Conservation (phyloP, 2,888 invertebrate genomes). For the Lasioglossum villosulum region DNA sequence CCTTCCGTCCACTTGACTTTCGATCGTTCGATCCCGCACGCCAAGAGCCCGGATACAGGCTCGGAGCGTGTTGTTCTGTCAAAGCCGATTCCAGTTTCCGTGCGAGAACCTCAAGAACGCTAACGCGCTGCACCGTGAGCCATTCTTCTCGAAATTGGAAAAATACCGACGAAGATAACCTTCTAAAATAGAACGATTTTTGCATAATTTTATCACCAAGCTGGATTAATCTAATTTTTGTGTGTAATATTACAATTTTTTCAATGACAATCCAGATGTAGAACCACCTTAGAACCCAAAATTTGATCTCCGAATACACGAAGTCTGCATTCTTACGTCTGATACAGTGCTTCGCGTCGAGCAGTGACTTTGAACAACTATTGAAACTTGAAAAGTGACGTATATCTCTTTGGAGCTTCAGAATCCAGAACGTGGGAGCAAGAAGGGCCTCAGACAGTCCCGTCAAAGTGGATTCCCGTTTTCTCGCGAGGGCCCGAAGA, state of each 20-base stretch:
- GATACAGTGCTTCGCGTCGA: too few relatives aligned
- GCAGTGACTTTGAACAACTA: too few relatives aligned
- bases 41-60: background rate
- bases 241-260: too few relatives aligned
- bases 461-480: background rate
- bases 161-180: background rate
- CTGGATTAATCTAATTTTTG: background rate
- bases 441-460: background rate
- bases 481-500: background rate
- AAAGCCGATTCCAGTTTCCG: slow-evolving; percentile 32
- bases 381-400: background rate
- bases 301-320: too few relatives aligned
- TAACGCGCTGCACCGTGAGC: background rate
- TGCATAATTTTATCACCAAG: background rate
- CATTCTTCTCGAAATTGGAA: background rate
- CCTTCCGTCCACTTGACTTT: background rate
- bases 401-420: background rate
- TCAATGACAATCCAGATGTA: too few relatives aligned
- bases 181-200: background rate
- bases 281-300: too few relatives aligned
- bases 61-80: background rate
- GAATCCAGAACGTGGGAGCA: background rate
- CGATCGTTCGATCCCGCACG: slow-evolving; percentile 25
- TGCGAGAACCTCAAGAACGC: background rate
- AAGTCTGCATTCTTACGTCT: too few relatives aligned